Evolutionary conservation across 2,113 vertebrate species (phyloP), one percentile per base, ranked within the genome.

Genomic region (Morone chrysops): DNA sequence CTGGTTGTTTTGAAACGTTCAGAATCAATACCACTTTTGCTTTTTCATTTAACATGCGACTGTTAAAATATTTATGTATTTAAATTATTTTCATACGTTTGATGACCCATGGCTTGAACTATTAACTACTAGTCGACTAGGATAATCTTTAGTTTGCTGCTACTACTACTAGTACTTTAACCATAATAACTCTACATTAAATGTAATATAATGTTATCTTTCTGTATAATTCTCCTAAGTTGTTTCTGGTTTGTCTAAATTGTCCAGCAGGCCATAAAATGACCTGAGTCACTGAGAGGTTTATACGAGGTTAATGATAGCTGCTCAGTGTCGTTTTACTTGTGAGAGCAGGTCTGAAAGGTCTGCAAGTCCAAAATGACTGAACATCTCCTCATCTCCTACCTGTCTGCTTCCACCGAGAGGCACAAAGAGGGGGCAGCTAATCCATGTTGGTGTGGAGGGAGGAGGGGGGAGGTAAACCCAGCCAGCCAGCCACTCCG

Each of bases 381-480:
- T 5, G 76, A 78, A 60, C 84, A 90, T 87, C 87, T 86, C 86
- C 77, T 88, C 92, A 88, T 87, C 85, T 91, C 73, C 80, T 68
- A 71, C 78, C 89, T 91, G 90, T 89, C 90, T 83, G 84, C 87
- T 80, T 81, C 86, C 83, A 84, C 79, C 70, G 67, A 79, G 77
- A 88, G 84, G 82, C 85, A 90, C 90, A 93, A 90, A 89, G 84
- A 87, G 76, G 74, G 89, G 80, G 75, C 83, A 80, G 84, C 78
- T 93, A 94, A 94, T 93, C 92, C 83, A 73, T 70, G 86, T 70
- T 85, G 84, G 85, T 70, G 72, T 48, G 56, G 71, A 56, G 70
- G 83, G 57, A 50, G 73, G 22, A 1, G 78, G 68, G 61, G 69
- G 66, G n/a, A 10, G 63, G 67, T 63, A 54, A 86, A 61, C 51